phyloP scores from a whole-genome alignment of 2,797 vertebrate genomes.

The Malurus splendens region DNA sequence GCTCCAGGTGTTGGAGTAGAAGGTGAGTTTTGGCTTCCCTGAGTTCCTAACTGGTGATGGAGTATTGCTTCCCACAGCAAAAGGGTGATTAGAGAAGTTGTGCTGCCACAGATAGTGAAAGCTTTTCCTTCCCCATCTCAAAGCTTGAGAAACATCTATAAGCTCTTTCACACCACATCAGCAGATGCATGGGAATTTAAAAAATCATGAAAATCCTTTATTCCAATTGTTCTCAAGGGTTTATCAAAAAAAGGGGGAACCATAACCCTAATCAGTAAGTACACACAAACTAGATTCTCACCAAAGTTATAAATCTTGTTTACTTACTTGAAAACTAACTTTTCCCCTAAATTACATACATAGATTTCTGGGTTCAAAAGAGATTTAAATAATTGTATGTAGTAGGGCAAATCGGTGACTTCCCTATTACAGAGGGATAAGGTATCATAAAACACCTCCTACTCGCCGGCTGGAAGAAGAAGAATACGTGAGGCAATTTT shows the following conservation, averaged over 20 bases:
- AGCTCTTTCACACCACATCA: neutral
- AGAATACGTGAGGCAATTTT: conserved; percentile 28
- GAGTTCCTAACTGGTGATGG: neutral
- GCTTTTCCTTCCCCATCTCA: neutral
- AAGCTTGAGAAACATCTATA: neutral
- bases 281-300: rapidly evolving
- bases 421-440: conserved; percentile 46
- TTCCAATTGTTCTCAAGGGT: neutral
- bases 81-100: neutral
- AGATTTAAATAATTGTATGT: neutral
- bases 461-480: conserved; percentile 35
- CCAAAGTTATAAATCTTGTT: neutral
- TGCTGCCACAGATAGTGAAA: neutral
- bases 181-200: neutral
- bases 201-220: neutral
- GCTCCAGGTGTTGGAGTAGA: neutral
- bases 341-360: neutral
- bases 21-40: neutral
- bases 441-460: conserved; percentile 46
- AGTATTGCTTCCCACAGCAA: neutral
- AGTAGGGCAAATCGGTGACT: conserved; percentile 20
- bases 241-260: neutral
- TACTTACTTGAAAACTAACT: neutral
- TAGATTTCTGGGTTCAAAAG: conserved; percentile 2
- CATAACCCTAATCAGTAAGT: neutral